Base-by-base conservation (phyloP, 2,888 invertebrate species). In the Sinelater perroti region DNA sequence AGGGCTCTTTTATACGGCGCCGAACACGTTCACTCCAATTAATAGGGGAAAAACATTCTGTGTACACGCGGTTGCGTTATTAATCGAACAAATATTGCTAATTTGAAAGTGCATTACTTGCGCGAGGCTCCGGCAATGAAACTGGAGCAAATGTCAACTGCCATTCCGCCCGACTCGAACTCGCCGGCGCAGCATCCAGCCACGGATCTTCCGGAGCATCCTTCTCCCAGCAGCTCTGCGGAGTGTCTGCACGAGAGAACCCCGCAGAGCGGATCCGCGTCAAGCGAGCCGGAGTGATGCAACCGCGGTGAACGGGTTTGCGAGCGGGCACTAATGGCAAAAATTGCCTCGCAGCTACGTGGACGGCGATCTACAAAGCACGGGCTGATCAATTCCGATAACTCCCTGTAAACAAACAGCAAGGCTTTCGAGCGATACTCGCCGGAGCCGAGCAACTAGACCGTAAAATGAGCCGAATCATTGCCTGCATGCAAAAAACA, bases 61-160 rank as follows among this genome's bases (percentile, higher is more conserved):
- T 47, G 21, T 40, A 17, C 16, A 18, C 24, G 14, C 24, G 28
- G 35, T 53, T 53, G n/a, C 45, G 11, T 53, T 53, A 53, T 45
- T 53, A 53, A 45, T 45, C 26, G 35, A 33, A 53, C 45, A 45
- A 53, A 53, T 53, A 45, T 45, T 24, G 33, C 17, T 36, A 35
- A 45, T 53, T 53, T 53, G 53, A 53, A 53, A 53, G 53, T 53
- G 53, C 24, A 30, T 21, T 33, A 53, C 53, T 35, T 35, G 53
- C 35, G 13, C 36, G 35, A 36, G 36, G 13, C 11, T 26, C 31
- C 13, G 17, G 33, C 21, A 24, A 18, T 21, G 13, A 33, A 53
- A 45, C 45, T 53, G 11, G 53, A 53, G 33, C 53, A 36, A 35
- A 28, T 35, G 44, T 53, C 53, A 45, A 53, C 33, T 33, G 33